A percentile compares a stretch with the other conserved stretches of the same genome.
These are phyloP conservation scores for Empidonax traillii DNA, from an alignment of 2,113 vertebrate species.

Conservation along the genomic window DNA sequence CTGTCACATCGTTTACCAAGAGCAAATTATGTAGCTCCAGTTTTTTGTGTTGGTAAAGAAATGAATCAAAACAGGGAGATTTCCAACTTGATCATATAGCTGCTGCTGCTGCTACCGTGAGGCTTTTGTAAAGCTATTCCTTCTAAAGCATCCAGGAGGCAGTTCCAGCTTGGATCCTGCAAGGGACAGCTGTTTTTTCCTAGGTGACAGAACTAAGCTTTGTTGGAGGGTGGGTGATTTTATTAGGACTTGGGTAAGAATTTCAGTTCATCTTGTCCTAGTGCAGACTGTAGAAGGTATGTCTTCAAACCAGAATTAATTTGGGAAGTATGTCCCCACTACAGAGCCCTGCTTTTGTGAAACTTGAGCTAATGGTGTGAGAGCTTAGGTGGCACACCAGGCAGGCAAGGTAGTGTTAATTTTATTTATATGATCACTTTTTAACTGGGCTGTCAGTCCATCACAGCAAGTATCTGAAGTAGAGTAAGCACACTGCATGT, in stretches of 20 bases:
- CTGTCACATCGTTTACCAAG: neutral
- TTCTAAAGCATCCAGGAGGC: neutral
- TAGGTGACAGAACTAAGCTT: neutral
- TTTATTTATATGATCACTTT: neutral
- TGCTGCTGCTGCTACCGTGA: neutral
- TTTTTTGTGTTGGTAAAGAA: neutral
- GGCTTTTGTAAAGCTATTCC: neutral
- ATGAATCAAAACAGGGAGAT: neutral
- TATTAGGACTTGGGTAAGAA: neutral
- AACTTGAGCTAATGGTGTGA: neutral
- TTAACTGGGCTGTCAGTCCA: neutral
- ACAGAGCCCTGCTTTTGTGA: neutral
- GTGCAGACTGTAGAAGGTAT: neutral
- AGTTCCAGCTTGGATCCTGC: neutral
- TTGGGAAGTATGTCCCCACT: neutral
- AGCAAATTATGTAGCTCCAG: neutral
- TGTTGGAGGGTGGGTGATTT: neutral
- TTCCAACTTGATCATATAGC: neutral
- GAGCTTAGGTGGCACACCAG: neutral
- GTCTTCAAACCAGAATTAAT: neutral
- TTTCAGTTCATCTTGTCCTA: neutral
- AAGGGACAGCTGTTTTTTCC: neutral
- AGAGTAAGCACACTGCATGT: fast-evolving
- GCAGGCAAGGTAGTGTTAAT: neutral
- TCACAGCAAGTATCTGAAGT: neutral